Evolutionary conservation across 2,888 invertebrate genomes (phyloP), one percentile per base, ranked within the genome.

Genomic region (Cerastoderma edule): DNA sequence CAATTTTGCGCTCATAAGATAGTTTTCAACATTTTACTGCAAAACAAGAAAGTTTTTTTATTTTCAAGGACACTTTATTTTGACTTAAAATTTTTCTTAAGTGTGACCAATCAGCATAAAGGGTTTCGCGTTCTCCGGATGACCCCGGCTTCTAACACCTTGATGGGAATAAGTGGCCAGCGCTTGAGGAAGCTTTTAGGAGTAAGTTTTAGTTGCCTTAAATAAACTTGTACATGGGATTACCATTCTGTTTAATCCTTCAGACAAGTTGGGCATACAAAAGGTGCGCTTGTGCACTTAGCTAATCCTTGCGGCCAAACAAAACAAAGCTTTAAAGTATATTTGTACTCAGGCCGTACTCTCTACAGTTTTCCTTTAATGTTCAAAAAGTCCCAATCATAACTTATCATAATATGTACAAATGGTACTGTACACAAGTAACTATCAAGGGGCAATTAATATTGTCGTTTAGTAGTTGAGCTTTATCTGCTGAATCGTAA

Each of bases 171-270:
- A n/a, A n/a, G n/a, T n/a, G n/a, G 50, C 28, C 27, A 10, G 27
- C 39, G 69, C 72, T 72, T 77, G 56, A 72, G 48, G 24, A 46
- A 56, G 72, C 72, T 77, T 77, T 72, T 72, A 77, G 68, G 72
- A 72, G 68, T 56, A 77, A 77, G 72, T 72, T 56, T 77, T 76
- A 66, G 33, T 33, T 69, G 64, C n/a, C 50, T 50, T 64, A 72
- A 68, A 66, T 72, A 68, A 65, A 72, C 77, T 77, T 77, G 77
- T 65, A 28, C 66, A 72, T 76, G 64, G 67, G 72, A 72, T 76
- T 76, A 76, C 30, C 56, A 32, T 56, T 56, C 32, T n/a, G 19
- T 2, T 30, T 56, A 56, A 56, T 56, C 56, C 56, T 5, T 19
- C 10, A 30, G 30, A 56, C 56, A 32, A 56, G 30, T n/a, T 56